Evolutionary conservation across 1,140 invertebrate genomes (phyloP), one percentile per base, ranked within the genome.

Genomic region (Caerostris darwini): DNA sequence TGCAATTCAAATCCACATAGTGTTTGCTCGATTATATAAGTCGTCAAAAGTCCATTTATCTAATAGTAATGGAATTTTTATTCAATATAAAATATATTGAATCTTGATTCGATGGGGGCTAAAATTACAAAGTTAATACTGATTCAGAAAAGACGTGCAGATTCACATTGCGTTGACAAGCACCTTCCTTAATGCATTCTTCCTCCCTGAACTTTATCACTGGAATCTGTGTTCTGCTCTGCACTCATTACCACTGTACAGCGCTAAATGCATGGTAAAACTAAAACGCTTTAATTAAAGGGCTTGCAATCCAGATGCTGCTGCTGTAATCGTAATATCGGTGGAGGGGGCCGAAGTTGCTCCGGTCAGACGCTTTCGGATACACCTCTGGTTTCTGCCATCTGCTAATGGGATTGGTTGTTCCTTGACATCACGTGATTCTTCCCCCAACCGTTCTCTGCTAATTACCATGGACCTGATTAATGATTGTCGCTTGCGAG

Each of bases 401-500:
- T 87, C 83, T 67, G 90, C 77, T 93, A 94, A 94, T 94, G 92
- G 61, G 92, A 94, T 94, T 94, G 92, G 92, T 94, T 94, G 86
- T 94, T 94, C 83, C 92, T 94, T 94, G 85, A 94, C 92, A 81
- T 94, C 92, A 94, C 92, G 92, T 94, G 92, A 58, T 58, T 69
- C 86, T 86, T 86, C 91, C 91, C 82, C 53, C 82, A 58, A 54
- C 90, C 14, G 56, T 58, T 58, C 90, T 83, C 82, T 82, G 85
- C 92, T 94, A 94, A 94, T 94, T 94, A 94, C 92, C 86, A 34
- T 53, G 77, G 34, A n/a, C 69, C 92, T 94, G 92, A 94, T 94
- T 94, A 94, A 94, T 94, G 92, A 94, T 88, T 94, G 92, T 94
- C 92, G 92, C 92, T 61, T 54, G 86, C n/a, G 92, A 93, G 92